Evolutionary conservation across 2,797 vertebrate species (phyloP).

Genomic region (Enteromius trimaculatus): DNA sequence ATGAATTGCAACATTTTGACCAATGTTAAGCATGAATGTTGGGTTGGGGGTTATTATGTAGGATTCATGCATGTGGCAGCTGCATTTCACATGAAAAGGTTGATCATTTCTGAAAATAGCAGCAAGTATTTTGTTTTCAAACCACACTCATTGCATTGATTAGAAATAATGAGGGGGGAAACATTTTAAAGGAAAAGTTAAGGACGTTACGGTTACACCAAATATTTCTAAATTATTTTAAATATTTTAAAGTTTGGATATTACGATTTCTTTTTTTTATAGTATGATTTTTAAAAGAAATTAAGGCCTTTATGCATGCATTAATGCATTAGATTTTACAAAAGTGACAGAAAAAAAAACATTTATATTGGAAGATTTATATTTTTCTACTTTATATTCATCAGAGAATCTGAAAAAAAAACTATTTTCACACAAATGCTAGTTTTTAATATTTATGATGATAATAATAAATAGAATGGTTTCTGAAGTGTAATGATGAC

Average conservation of each 20-base stretch:
- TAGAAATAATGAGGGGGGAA: neutral
- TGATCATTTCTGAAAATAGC: slow-evolving; percentile 4
- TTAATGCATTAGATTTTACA: neutral
- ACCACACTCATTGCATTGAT: neutral
- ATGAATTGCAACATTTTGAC: neutral
- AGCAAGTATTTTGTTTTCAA: neutral
- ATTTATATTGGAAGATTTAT: neutral
- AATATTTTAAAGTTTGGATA: neutral
- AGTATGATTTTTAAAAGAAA: neutral
- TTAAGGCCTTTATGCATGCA: neutral
- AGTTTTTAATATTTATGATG: neutral
- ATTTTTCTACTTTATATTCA: neutral
- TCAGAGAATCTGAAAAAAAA: neutral
- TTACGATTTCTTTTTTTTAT: neutral
- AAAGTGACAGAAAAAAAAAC: neutral
- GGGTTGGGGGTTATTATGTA: slow-evolving; percentile 1
- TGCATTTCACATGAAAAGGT: neutral
- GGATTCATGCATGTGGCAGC: neutral
- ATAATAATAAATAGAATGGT: neutral
- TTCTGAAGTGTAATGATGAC: neutral
- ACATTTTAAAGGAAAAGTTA: neutral
- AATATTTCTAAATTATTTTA: neutral
- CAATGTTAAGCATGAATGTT: slow-evolving; percentile 11
- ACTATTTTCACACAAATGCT: neutral
- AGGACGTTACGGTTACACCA: neutral